Evolutionary conservation across 1,140 invertebrate genomes (phyloP), one percentile per base, ranked within the genome.

Genomic region (Melitaea cinxia): DNA sequence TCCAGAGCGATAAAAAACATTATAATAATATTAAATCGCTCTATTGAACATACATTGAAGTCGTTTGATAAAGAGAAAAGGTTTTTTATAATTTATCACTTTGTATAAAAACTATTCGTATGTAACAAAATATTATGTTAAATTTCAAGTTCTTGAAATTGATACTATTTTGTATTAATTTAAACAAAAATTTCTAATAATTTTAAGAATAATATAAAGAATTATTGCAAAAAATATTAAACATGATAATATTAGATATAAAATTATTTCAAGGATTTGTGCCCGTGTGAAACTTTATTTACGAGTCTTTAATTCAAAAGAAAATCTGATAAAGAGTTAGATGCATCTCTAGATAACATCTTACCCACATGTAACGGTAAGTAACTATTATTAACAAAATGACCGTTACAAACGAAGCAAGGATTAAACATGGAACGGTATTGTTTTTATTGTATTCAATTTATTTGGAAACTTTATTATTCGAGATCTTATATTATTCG

Each of bases 311-410:
- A 15, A 37, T 14, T 42, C 14, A 42, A 47, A 54, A 4, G 28
- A 54, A 54, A 21, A 54, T 57, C 15, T 57, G 37, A 42, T 42
- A 21, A n/a, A 45, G 55, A 45, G n/a, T 10, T n/a, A 65, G 62
- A 64, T 64, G 39, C 23, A 47, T 52, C 6, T 50, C 5, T 33
- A 45, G 59, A 68, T 63, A 57, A 55, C 24, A 28, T 10, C n/a
- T 12, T 35, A 55, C 73, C 73, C 66, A 70, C 70, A 75, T 63
- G 47, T 65, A 75, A 65, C 66, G 60, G 63, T 37, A 23, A 14
- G 45, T 57, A 52, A 62, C 60, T 54, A 53, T 62, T 17, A 15
- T 45, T 28, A 53, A 37, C n/a, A 17, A 39, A 28, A 33, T 60
- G 58, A 60, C 47, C 58, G 58, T 60, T 60, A 28, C n/a, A 0